These are phyloP conservation scores for Drosophila demipolita DNA, from an alignment of 2,888 invertebrate genomes.

Conservation along the genomic window DNA sequence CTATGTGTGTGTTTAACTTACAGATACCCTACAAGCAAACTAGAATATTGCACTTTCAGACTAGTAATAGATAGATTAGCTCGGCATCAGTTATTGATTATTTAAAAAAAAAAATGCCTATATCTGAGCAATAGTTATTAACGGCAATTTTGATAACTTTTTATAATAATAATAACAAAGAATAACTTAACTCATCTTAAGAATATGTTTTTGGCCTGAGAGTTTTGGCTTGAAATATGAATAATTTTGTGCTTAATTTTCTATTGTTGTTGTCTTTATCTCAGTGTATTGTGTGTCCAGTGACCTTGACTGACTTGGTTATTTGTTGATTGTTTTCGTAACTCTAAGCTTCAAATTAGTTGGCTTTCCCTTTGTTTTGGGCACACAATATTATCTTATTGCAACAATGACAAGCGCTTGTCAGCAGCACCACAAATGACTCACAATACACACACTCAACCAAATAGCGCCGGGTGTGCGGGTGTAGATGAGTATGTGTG, in stretches of 20 bases:
- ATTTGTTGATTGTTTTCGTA: conserved; percentile 6
- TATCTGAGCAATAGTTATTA: neutral
- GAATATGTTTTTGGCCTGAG: neutral
- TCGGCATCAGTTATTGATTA: neutral
- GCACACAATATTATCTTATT: conserved; percentile 25
- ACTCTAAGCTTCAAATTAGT: conserved; percentile 24
- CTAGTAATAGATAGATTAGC: neutral
- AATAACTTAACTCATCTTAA: neutral
- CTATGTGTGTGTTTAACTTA: neutral
- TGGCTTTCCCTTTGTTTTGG: conserved; percentile 50
- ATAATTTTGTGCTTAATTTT: neutral
- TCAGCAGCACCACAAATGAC: conserved; percentile 30
- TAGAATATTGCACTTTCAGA: neutral
- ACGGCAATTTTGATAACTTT: neutral
- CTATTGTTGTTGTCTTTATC: neutral
- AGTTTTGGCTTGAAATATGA: neutral
- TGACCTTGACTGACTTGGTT: conserved; percentile 29
- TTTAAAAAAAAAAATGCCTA: neutral
- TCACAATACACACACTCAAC: conserved; percentile 22
- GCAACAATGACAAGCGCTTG: conserved; percentile 26
- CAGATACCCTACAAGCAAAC: neutral
- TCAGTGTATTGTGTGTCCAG: conserved; percentile 10
- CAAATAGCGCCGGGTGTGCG: neutral
- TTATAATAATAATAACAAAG: neutral
- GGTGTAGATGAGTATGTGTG: neutral